Base-by-base conservation (phyloP, 2,888 invertebrate species). In the Drosophila engyochracea region DNA sequence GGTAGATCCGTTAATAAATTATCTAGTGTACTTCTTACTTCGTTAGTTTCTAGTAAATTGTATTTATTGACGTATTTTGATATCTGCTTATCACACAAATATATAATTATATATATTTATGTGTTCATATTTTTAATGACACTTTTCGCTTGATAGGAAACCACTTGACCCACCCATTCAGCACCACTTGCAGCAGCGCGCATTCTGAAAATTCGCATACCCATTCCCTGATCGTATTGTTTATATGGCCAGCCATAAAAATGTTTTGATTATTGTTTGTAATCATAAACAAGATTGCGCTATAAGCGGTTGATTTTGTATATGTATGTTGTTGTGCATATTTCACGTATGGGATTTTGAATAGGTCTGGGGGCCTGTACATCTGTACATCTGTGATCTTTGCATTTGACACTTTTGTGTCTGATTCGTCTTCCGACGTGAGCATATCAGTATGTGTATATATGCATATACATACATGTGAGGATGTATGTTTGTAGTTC, bases 231-330 rank as follows among this genome's bases (percentile, higher is more conserved):
- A 84, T 75, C 77, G 55, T 73, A 59, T 41, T 79, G 70, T 76
- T 70, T 84, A 84, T 79, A 84, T 62, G 72, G 61, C 70, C 62
- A 49, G 35, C 65, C 61, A 76, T 85, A 85, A 85, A 85, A 67
- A 51, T 81, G 71, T 81, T 79, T 89, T 14, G 1, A 44, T 22
- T 22, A 75, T 83, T 83, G 68, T 86, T 79, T 79, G 72, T 60
- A 75, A 74, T 83, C 80, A 70, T 62, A 69, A 76, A 62, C 55
- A 62, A 76, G 62, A 80, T 80, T 71, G 70, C 28, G 62, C 62
- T 28, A 19, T 47, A 28, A 54, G 33, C 63, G 51, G 41, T 57
- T 63, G n/a, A 41, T 31, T 30, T 49, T 39, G 33, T 25, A 6
- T 19, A 53, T 53, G 7, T 19, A 53, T 53, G 7, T 37, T 31